Evolutionary conservation across 2,888 invertebrate genomes (phyloP).

Genomic region (Cheilosia vernalis): DNA sequence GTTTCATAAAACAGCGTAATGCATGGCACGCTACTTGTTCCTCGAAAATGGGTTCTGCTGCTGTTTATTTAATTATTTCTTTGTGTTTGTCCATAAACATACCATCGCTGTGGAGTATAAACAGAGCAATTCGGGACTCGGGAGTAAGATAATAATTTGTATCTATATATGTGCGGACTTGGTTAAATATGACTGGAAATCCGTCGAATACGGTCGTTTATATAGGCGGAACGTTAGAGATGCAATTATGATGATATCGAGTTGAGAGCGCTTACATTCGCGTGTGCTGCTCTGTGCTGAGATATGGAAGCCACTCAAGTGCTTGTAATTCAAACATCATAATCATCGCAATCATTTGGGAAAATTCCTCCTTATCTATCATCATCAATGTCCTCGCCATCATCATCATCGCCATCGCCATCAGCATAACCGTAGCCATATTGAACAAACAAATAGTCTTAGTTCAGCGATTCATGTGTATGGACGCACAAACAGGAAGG

Average conservation of each 20-base stretch:
- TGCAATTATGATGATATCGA: slow-evolving; percentile 34
- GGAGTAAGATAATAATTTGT: background rate
- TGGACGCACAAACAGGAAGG: slow-evolving; percentile 25
- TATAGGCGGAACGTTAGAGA: slow-evolving; percentile 38
- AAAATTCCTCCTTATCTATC: slow-evolving; percentile 52
- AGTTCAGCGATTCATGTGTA: slow-evolving; percentile 29
- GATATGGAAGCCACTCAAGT: slow-evolving; percentile 55
- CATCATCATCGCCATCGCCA: slow-evolving; percentile 29
- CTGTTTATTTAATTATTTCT: slow-evolving; percentile 69
- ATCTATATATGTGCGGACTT: slow-evolving; percentile 9
- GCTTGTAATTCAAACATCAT: slow-evolving; percentile 61
- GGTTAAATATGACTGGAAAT: slow-evolving; percentile 31
- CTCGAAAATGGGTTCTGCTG: slow-evolving; percentile 31
- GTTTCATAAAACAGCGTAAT: background rate
- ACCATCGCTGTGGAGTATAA: slow-evolving; percentile 7
- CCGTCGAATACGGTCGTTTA: slow-evolving; percentile 27
- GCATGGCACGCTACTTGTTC: background rate
- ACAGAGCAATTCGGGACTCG: background rate
- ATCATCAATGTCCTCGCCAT: slow-evolving; percentile 14
- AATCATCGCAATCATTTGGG: slow-evolving; percentile 46
- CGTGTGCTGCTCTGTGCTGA: background rate
- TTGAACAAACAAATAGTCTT: slow-evolving; percentile 50
- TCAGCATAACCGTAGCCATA: slow-evolving; percentile 56
- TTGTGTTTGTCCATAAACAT: slow-evolving; percentile 61
- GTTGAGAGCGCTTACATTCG: background rate